Base-by-base conservation (phyloP, 2,888 invertebrate species). In the Volucella inanis region DNA sequence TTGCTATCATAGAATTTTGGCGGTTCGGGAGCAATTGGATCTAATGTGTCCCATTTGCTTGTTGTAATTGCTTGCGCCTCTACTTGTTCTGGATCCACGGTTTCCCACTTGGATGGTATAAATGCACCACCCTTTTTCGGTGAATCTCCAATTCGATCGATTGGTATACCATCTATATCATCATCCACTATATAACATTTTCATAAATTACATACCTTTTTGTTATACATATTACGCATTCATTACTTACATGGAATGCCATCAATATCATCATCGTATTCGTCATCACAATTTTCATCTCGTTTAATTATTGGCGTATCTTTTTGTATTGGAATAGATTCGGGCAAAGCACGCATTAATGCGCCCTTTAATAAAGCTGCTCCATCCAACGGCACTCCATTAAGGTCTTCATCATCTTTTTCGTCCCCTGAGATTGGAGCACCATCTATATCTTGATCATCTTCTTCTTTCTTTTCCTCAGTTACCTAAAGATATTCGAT, bases 61-160 rank as follows among this genome's bases (percentile, higher is more conserved):
- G 97, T 97, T 1, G 96, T 96, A 94, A 97, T 96, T 8, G 97
- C 97, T 92, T 95, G 95, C 6, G 95, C 95, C 91, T 96, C 96
- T 8, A 94, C 93, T 90, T 96, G 95, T 89, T 96, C 95, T 31
- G 98, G 97, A 92, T 98, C 98, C 31, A 99, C 97, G 55, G 96
- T 96, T 94, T 99, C 98, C 99, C 99, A 99, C 91, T 98, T 97
- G 1, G 98, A 98, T 9, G 97, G 96, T 76, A 98, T 96, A 93
- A 98, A 97, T 12, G 95, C 95, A 0, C 95, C 95, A 79, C 94
- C 85, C 45, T 81, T 85, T 14, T 72, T 85, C 2, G 85, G 85
- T 1, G 85, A 85, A 68, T 85, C 85, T 14, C 89, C 67, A 75
- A 90, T 90, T 54, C 92, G 92, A 87, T 94, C 94, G 89, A 96